These are phyloP conservation scores for Halocaridina rubra DNA, from an alignment of 2,888 invertebrate genomes.

Conservation along the genomic window DNA sequence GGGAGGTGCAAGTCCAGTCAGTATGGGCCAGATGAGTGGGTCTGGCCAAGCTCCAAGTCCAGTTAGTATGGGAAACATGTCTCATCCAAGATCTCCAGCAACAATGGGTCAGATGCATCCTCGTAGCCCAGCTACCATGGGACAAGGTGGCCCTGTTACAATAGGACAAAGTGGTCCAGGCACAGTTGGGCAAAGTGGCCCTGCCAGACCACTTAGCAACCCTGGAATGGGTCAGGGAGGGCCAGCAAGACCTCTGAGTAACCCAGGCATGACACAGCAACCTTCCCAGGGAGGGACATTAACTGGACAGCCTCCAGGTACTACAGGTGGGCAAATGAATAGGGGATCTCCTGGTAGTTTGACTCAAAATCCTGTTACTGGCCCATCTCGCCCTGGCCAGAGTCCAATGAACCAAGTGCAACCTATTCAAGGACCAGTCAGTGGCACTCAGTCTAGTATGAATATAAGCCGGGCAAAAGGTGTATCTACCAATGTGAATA, in stretches of 20 bases:
- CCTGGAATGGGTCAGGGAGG: constrained; percentile 55
- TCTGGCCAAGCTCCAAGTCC: constrained; percentile 53
- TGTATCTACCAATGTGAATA: constrained; percentile 37
- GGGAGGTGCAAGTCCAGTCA: constrained; percentile 52
- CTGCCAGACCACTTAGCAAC: constrained; percentile 53
- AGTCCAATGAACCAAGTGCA: constrained; percentile 45
- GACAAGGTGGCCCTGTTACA: constrained; percentile 49
- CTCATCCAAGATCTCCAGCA: constrained; percentile 57
- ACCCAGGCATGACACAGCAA: constrained; percentile 53
- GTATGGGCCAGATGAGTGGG: constrained; percentile 58
- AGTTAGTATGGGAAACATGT: constrained; percentile 48
- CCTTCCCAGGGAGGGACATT: constrained; percentile 34
- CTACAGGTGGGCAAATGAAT: constrained; percentile 33
- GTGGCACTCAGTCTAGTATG: constrained; percentile 34
- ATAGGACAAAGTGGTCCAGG: constrained; percentile 61
- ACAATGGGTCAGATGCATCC: constrained; percentile 59
- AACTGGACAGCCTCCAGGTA: constrained; percentile 24
- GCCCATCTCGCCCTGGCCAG: constrained; percentile 33
- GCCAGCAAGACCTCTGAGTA: constrained; percentile 49
- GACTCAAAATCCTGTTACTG: constrained; percentile 36
- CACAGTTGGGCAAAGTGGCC: constrained; percentile 54
- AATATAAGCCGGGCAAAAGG: constrained; percentile 41
- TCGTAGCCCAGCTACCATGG: constrained; percentile 60
- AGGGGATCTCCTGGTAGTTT: constrained; percentile 35
- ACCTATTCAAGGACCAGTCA: constrained; percentile 36